These are phyloP conservation scores for Cybosia mesomella DNA, from an alignment of 2,888 invertebrate species.

Conservation along the genomic window DNA sequence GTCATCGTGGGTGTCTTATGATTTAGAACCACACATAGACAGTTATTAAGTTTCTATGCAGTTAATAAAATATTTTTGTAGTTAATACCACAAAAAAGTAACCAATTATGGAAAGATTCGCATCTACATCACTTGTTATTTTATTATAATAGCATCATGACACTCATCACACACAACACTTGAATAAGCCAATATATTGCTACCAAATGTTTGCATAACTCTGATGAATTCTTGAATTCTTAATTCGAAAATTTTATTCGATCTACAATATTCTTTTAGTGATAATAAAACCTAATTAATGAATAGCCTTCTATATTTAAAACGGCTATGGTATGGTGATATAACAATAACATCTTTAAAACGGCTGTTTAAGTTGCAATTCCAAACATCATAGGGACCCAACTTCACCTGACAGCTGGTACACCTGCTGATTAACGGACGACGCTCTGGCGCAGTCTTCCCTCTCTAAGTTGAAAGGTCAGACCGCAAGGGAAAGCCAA, in stretches of 20 bases:
- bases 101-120: slow-evolving; percentile 36
- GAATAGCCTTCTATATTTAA: neutral
- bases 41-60: slow-evolving; percentile 69
- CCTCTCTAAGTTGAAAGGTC: too few relatives aligned
- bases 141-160: neutral
- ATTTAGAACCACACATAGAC: slow-evolving; percentile 70
- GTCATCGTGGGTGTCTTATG: slow-evolving; percentile 81
- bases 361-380: too few relatives aligned
- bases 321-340: too few relatives aligned
- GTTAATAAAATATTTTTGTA: slow-evolving; percentile 53
- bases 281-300: slow-evolving; percentile 1
- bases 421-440: too few relatives aligned
- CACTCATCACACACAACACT: neutral
- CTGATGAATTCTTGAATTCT: neutral
- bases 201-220: neutral
- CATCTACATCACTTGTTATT: slow-evolving; percentile 12
- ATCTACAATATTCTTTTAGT: neutral
- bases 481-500: too few relatives aligned
- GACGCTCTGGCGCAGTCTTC: too few relatives aligned
- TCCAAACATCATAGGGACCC: too few relatives aligned
- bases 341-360: too few relatives aligned
- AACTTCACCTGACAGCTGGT: too few relatives aligned
- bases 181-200: neutral
- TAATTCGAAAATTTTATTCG: neutral
- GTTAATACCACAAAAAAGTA: slow-evolving; percentile 36